Evolutionary conservation across 2,888 invertebrate genomes (phyloP), one percentile per base, ranked within the genome.

Genomic region (Drosophila vallismaia): DNA sequence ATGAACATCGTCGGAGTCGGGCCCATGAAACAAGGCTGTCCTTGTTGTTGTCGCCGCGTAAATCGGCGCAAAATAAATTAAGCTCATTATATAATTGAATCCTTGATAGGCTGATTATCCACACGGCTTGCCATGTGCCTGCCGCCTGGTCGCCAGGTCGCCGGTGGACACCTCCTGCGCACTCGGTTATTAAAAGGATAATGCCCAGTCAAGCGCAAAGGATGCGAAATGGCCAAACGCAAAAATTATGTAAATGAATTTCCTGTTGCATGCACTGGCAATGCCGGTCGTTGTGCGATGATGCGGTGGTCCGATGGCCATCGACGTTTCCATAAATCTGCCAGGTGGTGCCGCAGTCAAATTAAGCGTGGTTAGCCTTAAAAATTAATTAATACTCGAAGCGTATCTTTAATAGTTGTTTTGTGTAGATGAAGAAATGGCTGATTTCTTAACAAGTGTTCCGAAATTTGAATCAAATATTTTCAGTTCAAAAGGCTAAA

Each of bases 1-100:
- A 64, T 64, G 63, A 45, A 68, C 68, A 67, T 49, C 68, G 38
- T 28, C 40, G 48, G 40, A 40, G 24, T 33, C 46, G 40, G 31
- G 26, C 24, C 49, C 24, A 52, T 36, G 71, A 19, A 44, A 19
- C 52, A 45, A 50, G 50, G 66, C 44, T 10, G 26, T 54, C 66
- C 68, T 40, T 48, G 36, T 38, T 70, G 68, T 51, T 50, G 50
- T n/a, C 26, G 38, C 12, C 46, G 40, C 59, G 50, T 64, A 84
- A 79, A 80, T 77, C 77, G 80, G 70, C 81, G 77, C 80, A 85
- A 82, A 75, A 85, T 85, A 86, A 86, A 85, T 85, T 86, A 85
- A 85, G 84, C 87, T 85, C 87, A 85, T 86, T 85, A 85, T 86
- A 80, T 86, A 85, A 85, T 85, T 86, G 87, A 85, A 85, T 85